These are phyloP conservation scores for Tragelaphus eurycerus DNA, from an alignment of 2,797 vertebrate genomes.

Conservation along the genomic window DNA sequence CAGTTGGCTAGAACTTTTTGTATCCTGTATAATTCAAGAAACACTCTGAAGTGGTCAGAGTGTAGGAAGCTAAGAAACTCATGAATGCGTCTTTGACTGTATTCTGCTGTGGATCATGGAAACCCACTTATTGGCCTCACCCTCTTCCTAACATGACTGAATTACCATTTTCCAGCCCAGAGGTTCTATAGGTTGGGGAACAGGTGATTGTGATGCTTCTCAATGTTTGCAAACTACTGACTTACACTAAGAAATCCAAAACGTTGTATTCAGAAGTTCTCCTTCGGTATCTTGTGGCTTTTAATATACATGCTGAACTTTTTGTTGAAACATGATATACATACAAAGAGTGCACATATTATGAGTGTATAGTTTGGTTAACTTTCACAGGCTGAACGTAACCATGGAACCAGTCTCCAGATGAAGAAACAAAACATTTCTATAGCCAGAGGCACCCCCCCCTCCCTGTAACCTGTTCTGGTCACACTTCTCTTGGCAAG, in stretches of 20 bases:
- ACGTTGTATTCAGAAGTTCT: neutral
- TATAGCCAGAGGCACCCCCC: neutral
- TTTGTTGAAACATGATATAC: neutral
- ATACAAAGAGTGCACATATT: neutral
- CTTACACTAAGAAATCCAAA: neutral
- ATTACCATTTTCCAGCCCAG: neutral
- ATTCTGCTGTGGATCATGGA: neutral
- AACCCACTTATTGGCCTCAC: neutral
- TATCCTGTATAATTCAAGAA: neutral
- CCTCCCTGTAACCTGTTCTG: neutral
- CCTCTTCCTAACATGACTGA: too few relatives aligned
- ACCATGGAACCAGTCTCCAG: neutral
- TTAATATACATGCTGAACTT: neutral
- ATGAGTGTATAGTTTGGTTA: neutral
- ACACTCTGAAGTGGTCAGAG: neutral
- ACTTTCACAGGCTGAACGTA: neutral
- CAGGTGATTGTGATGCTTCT: neutral
- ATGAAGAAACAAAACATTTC: neutral
- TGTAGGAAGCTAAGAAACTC: neutral
- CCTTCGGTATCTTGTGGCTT: neutral
- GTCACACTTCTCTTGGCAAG: neutral
- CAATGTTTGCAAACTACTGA: neutral
- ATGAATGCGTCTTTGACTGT: neutral
- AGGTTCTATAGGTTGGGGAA: neutral
- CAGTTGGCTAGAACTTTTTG: neutral